phyloP scores from a whole-genome alignment of 1,140 invertebrate genomes.

The Drosophila funebris region DNA sequence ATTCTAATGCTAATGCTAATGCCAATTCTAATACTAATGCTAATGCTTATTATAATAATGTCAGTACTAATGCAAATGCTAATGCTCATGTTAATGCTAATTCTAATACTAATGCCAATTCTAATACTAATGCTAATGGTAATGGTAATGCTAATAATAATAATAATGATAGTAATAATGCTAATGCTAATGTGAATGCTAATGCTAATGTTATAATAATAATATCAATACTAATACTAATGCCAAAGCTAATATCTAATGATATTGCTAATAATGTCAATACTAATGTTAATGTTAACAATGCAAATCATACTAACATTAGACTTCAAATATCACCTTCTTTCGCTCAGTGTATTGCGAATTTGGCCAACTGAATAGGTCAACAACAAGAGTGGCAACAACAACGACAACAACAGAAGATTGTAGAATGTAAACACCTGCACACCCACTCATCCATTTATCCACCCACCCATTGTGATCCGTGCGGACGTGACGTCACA shows the following conservation, averaged over 20 bases:
- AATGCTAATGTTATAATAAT: no score
- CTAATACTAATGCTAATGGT: background rate
- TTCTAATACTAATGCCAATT: background rate
- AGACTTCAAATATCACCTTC: background rate
- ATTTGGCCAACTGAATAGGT: background rate
- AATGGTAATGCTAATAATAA: background rate
- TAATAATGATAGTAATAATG: background rate
- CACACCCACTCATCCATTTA: background rate
- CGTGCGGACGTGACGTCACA: constrained; percentile 9
- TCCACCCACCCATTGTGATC: background rate
- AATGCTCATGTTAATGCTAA: background rate
- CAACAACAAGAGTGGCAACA: no score
- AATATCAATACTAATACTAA: no score
- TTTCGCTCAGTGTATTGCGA: background rate
- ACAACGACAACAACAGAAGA: background rate
- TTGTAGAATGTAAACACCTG: background rate
- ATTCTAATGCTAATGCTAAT: no score
- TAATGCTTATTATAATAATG: no score
- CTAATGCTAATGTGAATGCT: background rate
- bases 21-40: no score
- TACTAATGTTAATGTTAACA: no score
- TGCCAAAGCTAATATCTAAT: no score
- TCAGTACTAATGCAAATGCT: no score
- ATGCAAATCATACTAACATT: no score
- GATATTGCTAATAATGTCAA: no score